Conservation (phyloP, 2,797 vertebrate genomes). For the Adelosebastes latens region DNA sequence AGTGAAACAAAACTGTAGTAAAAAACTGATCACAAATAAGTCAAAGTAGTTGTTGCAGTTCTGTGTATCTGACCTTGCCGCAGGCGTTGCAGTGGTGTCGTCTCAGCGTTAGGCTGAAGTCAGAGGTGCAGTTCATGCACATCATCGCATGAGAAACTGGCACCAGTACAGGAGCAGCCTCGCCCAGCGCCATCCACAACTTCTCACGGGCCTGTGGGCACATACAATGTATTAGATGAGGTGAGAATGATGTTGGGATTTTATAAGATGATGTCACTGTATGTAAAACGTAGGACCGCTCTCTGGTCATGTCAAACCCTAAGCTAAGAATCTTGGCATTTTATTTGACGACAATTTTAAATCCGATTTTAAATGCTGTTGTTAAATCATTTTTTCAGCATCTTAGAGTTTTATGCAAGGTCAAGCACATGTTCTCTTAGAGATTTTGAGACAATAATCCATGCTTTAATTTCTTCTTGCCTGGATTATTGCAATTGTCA, state of each 20-base stretch:
- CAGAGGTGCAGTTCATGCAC: conserved; percentile 98
- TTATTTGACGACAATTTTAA: too few relatives aligned
- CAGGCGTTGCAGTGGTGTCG: conserved; percentile 96
- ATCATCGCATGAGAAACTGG: conserved; percentile 93
- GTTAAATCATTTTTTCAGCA: too few relatives aligned
- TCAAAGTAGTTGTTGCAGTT: neutral
- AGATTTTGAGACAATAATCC: too few relatives aligned
- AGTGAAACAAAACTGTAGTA: neutral
- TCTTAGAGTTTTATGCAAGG: rapidly evolving
- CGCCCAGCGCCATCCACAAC: conserved; percentile 91
- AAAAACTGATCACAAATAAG: neutral
- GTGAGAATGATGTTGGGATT: neutral
- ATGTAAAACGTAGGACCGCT: neutral
- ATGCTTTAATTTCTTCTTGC: too few relatives aligned
- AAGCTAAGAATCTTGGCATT: too few relatives aligned
- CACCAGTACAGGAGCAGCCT: conserved; percentile 91
- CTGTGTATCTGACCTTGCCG: conserved; percentile 87
- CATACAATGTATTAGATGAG: neutral
- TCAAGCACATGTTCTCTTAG: too few relatives aligned
- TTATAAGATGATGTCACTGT: neutral
- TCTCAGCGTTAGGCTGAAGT: conserved; percentile 94
- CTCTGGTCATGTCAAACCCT: too few relatives aligned
- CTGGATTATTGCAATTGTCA: too few relatives aligned
- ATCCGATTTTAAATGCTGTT: too few relatives aligned
- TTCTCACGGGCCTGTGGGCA: conserved; percentile 89